A percentile compares a stretch with the other conserved stretches of the same genome.
Conservation (phyloP, 2,113 vertebrate genomes). For the Lepus americanus region DNA sequence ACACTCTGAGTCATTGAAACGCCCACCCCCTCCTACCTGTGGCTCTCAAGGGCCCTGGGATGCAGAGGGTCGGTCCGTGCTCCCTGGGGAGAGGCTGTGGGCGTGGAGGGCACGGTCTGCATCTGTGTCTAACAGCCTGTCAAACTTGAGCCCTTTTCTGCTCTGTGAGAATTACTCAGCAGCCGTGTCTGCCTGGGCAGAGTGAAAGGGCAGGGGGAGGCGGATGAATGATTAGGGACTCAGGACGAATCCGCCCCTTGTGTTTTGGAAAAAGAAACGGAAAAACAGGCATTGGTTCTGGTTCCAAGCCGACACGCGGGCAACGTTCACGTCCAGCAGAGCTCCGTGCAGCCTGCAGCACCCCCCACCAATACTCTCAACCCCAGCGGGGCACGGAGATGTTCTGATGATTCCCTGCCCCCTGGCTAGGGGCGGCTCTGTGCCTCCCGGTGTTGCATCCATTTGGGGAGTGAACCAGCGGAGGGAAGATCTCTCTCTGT, state of each 20-base stretch:
- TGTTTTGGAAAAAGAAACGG: not conserved
- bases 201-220: not conserved
- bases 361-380: too few relatives aligned
- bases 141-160: not conserved
- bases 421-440: not conserved
- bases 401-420: not conserved
- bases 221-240: not conserved
- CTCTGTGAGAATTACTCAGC: not conserved
- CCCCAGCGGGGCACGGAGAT: not conserved
- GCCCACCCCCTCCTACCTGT: not conserved
- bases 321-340: not conserved
- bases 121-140: not conserved
- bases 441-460: not conserved
- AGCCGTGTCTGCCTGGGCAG: not conserved
- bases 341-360: not conserved
- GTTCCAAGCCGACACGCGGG: not conserved
- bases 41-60: not conserved
- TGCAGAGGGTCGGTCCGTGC: not conserved
- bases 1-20: too few relatives aligned
- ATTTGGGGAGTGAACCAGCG: too few relatives aligned
- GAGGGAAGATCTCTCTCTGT: too few relatives aligned
- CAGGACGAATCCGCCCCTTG: not conserved
- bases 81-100: not conserved
- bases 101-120: not conserved
- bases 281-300: not conserved